Conservation (phyloP, 2,113 vertebrate genomes). For the Archocentrus centrarchus region DNA sequence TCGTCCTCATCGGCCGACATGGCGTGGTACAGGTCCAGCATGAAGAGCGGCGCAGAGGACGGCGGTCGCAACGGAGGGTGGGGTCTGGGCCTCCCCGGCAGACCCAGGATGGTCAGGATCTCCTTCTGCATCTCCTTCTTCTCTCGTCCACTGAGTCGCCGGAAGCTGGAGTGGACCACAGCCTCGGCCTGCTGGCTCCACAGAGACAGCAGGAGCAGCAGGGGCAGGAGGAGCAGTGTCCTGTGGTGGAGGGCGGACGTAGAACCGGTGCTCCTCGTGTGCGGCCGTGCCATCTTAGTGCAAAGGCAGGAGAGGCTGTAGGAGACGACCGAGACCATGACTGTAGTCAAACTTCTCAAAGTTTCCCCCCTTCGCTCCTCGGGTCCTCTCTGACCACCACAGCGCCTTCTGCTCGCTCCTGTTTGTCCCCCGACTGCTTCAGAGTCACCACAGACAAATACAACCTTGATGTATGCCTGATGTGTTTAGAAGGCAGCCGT, state of each 20-base stretch:
- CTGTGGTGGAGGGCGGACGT: conserved; percentile 19
- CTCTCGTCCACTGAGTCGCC: conserved; percentile 87
- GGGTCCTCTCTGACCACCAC: background rate
- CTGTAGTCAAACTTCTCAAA: background rate
- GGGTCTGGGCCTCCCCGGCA: conserved; percentile 84
- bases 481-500: conserved; percentile 58
- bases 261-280: background rate
- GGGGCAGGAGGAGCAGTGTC: conserved; percentile 56
- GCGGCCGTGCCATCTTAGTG: background rate
- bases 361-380: background rate
- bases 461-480: conserved; percentile 30
- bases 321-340: conserved; percentile 35
- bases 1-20: conserved; percentile 83
- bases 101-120: conserved; percentile 90
- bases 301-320: conserved; percentile 20
- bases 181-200: conserved; percentile 80
- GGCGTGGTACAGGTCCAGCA: conserved; percentile 94
- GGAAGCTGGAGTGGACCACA: conserved; percentile 83
- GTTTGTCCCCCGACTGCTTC: background rate
- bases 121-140: conserved; percentile 93
- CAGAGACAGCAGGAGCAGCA: conserved; percentile 72
- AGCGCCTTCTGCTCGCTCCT: background rate
- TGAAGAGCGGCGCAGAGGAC: conserved; percentile 92
- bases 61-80: conserved; percentile 82
- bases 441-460: conserved; percentile 30